Evolutionary conservation across 2,888 invertebrate species (phyloP).

Genomic region (Blastobasis adustella): DNA sequence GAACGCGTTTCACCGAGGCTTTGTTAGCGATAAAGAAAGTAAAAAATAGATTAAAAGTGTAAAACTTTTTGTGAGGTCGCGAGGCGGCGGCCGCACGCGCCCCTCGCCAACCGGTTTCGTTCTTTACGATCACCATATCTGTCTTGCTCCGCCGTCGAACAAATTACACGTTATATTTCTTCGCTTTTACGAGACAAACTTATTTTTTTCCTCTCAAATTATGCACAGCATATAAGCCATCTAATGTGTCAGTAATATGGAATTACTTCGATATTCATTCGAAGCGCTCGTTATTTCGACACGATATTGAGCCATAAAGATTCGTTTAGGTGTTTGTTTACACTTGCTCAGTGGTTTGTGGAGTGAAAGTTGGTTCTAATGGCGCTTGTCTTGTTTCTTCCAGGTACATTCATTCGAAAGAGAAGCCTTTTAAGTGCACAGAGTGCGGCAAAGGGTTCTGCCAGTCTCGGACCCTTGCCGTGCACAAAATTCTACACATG

Average conservation of each 20-base stretch:
- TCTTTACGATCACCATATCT: slow-evolving; percentile 72
- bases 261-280: slow-evolving; percentile 48
- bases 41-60: slow-evolving; percentile 60
- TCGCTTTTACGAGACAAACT: slow-evolving; percentile 66
- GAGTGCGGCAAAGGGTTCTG: slow-evolving; percentile 99
- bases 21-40: slow-evolving; percentile 64
- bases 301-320: slow-evolving; percentile 40
- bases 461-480: slow-evolving; percentile 95
- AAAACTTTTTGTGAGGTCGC: slow-evolving; percentile 73
- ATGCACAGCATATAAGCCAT: slow-evolving; percentile 43
- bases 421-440: slow-evolving; percentile 97
- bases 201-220: slow-evolving; percentile 52
- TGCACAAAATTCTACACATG: slow-evolving; percentile 95
- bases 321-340: slow-evolving; percentile 35
- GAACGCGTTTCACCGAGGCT: slow-evolving; percentile 51
- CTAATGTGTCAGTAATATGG: slow-evolving; percentile 51
- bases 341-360: slow-evolving; percentile 25
- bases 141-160: slow-evolving; percentile 67
- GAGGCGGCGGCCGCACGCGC: slow-evolving; percentile 63
- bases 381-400: slow-evolving; percentile 37
- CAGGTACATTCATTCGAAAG: slow-evolving; percentile 98
- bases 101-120: slow-evolving; percentile 61
- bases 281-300: slow-evolving; percentile 37
- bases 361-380: slow-evolving; percentile 41
- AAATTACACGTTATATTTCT: slow-evolving; percentile 74